Evolutionary conservation across 2,888 invertebrate species (phyloP), one percentile per base, ranked within the genome.

Genomic region (Agriopis aurantiaria): DNA sequence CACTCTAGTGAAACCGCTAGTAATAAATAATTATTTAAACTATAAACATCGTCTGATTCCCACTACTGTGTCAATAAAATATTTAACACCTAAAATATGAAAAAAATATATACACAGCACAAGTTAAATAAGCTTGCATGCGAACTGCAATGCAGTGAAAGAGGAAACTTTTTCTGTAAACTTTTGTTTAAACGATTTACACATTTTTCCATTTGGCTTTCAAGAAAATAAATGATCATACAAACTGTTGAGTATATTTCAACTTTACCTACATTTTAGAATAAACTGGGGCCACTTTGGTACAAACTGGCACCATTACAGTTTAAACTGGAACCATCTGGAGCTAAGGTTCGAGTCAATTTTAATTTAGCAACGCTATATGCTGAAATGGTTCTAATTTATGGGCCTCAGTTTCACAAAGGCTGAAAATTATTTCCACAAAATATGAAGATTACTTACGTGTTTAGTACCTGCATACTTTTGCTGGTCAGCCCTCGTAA

Each of bases 101-200:
- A 46, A 58, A 46, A 23, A 58, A 46, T 33, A 51, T 33, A 51
- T 59, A 17, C 23, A 40, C 23, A 10, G 61, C 14, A 41, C 1
- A 8, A 57, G 48, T 65, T 65, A 12, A 65, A 60, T 69, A 45
- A 51, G 61, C 60, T 69, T 65, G 59, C 69, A 65, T 65, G 69
- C 61, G 40, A 64, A 61, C 65, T 65, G 65, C 69, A 69, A 51
- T 69, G 65, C 65, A 69, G 65, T 23, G 55, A 51, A 46, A 57
- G 43, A 40, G 48, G n/a, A 48, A 64, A 51, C 55, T 65, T 69
- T 62, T 68, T 58, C 14, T 3, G 12, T 23, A 43, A 69, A 55
- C 49, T 60, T 64, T 60, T 43, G 10, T 51, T 43, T 49, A 23
- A 69, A 57, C 60, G 40, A 51, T 61, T 60, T 57, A 14, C 46